Evolutionary conservation across 1,140 invertebrate species (phyloP).

Genomic region (Trichonephila clavipes): DNA sequence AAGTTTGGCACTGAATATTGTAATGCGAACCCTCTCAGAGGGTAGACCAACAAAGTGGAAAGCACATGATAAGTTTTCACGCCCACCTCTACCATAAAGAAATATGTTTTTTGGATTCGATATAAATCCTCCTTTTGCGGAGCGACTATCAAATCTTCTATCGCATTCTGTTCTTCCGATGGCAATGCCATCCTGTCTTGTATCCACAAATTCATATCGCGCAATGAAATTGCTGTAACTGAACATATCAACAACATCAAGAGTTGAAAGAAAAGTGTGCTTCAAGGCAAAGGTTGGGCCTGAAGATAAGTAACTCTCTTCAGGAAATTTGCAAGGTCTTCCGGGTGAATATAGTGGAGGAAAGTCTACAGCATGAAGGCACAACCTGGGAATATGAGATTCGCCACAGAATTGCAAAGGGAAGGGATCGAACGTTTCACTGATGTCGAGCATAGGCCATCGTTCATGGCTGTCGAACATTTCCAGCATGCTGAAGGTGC

Average conservation of each 20-base stretch:
- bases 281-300: conserved; percentile 74
- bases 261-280: conserved; percentile 59
- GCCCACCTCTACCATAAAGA: conserved; percentile 78
- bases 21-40: conserved; percentile 68
- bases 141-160: conserved; percentile 74
- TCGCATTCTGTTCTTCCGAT: conserved; percentile 77
- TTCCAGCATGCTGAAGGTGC: conserved; percentile 75
- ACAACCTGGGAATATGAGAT: conserved; percentile 76
- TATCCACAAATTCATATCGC: conserved; percentile 78
- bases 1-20: conserved; percentile 66
- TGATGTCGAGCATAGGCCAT: conserved; percentile 48
- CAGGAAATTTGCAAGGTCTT: conserved; percentile 75
- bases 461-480: conserved; percentile 74
- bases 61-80: conserved; percentile 77
- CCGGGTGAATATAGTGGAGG: conserved; percentile 61
- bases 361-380: conserved; percentile 77
- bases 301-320: conserved; percentile 78
- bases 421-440: conserved; percentile 50
- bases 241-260: conserved; percentile 61
- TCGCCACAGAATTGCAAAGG: conserved; percentile 76
- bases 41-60: conserved; percentile 77
- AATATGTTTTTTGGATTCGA: conserved; percentile 77
- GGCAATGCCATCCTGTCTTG: conserved; percentile 75
- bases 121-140: conserved; percentile 69
- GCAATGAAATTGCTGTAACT: conserved; percentile 72